A percentile compares a stretch with the other conserved stretches of the same genome.
phyloP scores from a whole-genome alignment of 2,113 vertebrate species.

The Pomatostomus ruficeps region DNA sequence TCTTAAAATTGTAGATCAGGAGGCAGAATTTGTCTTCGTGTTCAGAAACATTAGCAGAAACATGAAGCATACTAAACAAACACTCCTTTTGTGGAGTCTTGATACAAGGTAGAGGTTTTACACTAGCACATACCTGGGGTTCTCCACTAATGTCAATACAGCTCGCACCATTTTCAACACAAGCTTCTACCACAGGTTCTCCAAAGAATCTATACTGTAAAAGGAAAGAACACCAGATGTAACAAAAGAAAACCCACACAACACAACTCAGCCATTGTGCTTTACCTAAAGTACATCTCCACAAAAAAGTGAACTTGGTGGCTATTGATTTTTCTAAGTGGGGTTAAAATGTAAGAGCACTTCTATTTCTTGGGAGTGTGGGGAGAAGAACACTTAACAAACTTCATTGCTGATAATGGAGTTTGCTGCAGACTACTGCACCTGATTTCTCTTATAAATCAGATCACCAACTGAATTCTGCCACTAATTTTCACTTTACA shows the following conservation, averaged over 20 bases:
- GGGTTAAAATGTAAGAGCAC: background rate
- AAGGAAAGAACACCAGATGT: background rate
- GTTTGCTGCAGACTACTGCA: background rate
- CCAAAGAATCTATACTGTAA: conserved; percentile 91
- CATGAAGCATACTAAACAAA: background rate
- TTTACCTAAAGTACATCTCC: background rate
- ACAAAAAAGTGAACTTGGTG: background rate
- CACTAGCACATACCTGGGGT: conserved; percentile 81
- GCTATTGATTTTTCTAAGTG: background rate
- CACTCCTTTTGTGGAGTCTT: background rate
- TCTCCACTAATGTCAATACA: conserved; percentile 91
- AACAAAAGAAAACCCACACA: background rate
- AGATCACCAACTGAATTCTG: background rate
- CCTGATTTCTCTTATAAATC: background rate
- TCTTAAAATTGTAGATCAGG: background rate
- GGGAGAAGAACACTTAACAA: background rate
- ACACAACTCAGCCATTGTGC: background rate
- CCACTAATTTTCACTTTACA: background rate
- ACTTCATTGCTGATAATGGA: fast-evolving
- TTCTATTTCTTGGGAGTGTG: background rate
- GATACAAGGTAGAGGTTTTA: background rate
- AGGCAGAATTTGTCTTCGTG: background rate
- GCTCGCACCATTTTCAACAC: conserved; percentile 91
- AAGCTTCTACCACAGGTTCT: conserved; percentile 88
- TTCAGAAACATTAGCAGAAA: background rate